These are phyloP conservation scores for Paratilapia polleni DNA, from an alignment of 2,113 vertebrate genomes.

Conservation along the genomic window DNA sequence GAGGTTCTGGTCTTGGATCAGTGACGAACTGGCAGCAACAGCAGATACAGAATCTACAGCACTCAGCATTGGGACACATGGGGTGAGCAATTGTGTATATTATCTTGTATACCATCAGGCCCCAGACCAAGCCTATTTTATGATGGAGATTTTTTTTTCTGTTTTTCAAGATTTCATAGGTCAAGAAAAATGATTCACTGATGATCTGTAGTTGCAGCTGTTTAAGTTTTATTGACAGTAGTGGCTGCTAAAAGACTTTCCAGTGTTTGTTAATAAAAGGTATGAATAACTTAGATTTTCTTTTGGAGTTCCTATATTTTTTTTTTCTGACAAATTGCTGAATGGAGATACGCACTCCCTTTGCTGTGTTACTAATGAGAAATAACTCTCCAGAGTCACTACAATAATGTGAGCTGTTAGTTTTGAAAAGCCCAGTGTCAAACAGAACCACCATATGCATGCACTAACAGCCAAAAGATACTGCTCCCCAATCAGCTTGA, in stretches of 20 bases:
- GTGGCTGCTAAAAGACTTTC: too few species aligned
- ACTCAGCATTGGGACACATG: constrained; percentile 90
- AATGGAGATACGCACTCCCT: too few species aligned
- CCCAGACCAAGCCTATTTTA: neutral
- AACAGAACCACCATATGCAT: neutral
- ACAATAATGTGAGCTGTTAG: neutral
- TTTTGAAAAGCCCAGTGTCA: too few species aligned
- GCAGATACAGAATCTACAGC: constrained; percentile 91
- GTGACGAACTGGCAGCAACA: constrained; percentile 94
- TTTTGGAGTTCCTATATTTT: too few species aligned
- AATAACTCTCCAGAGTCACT: neutral
- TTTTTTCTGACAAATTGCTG: too few species aligned
- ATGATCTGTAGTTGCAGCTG: neutral
- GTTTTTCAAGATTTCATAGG: too few species aligned
- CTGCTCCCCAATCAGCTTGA: too few species aligned
- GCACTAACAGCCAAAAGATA: neutral
- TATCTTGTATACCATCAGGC: neutral
- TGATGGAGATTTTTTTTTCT: too few species aligned
- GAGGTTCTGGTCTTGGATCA: constrained; percentile 89
- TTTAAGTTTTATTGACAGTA: too few species aligned
- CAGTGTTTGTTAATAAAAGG: too few species aligned
- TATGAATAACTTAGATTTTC: too few species aligned
- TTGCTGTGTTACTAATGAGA: neutral
- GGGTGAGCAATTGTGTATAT: constrained; percentile 81
- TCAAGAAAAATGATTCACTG: neutral